Percentiles rank a stretch among this genome's conserved stretches.
These are phyloP conservation scores for Corydoras maculifer DNA, from an alignment of 2,113 vertebrate genomes.

Conservation along the genomic window DNA sequence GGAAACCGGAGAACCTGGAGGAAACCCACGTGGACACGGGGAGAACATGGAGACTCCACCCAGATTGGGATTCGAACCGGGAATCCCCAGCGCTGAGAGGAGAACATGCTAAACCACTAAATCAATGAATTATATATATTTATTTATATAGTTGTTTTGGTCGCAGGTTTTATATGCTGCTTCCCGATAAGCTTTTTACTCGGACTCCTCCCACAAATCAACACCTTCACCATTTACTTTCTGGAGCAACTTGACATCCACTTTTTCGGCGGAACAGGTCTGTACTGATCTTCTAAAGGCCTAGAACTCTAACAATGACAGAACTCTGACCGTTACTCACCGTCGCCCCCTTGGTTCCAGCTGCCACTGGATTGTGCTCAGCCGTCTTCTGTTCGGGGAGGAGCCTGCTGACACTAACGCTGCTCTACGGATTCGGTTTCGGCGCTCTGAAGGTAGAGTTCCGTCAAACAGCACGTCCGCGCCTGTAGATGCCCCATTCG, in stretches of 20 bases:
- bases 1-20: too few species aligned
- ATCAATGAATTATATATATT: too few species aligned
- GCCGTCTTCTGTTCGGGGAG: constrained; percentile 80
- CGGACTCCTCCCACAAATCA: constrained; percentile 94
- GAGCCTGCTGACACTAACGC: constrained; percentile 67
- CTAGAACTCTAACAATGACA: neutral
- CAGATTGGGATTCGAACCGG: too few species aligned
- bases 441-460: constrained; percentile 82
- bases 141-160: constrained; percentile 14
- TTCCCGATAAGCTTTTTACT: constrained; percentile 91
- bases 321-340: too few species aligned
- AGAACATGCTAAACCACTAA: too few species aligned
- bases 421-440: constrained; percentile 85
- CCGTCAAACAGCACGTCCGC: neutral
- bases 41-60: too few species aligned
- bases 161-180: constrained; percentile 84
- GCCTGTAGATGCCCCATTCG: too few species aligned
- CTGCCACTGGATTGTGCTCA: constrained; percentile 79
- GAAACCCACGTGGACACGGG: too few species aligned
- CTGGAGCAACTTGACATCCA: constrained; percentile 94
- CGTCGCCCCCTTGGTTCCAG: constrained; percentile 60
- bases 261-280: constrained; percentile 91
- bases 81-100: too few species aligned
- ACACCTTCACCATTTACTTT: constrained; percentile 90
- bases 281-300: constrained; percentile 34